Conservation (phyloP, 2,888 invertebrate species). For the Acanthopleura granulata region DNA sequence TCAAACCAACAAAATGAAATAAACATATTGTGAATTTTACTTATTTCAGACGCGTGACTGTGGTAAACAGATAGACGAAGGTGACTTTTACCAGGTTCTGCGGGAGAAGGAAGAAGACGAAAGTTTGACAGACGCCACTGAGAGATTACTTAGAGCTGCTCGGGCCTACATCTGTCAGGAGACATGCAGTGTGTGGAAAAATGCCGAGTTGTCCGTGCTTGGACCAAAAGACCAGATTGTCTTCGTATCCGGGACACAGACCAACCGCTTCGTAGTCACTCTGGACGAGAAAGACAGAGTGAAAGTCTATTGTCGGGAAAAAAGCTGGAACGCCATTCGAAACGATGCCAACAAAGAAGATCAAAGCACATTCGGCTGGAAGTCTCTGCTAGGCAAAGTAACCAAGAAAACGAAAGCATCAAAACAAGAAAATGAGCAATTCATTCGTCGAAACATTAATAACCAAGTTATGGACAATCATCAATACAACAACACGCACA, state of each 20-base stretch:
- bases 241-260: background rate
- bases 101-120: background rate
- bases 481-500: background rate
- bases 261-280: background rate
- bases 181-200: background rate
- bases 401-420: background rate
- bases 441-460: background rate
- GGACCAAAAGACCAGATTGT: background rate
- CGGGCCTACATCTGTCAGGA: background rate
- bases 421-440: background rate
- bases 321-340: background rate
- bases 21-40: no score
- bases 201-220: background rate
- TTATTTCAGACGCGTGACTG: background rate
- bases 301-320: background rate
- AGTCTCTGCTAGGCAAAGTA: background rate
- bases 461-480: background rate
- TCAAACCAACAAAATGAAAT: no score
- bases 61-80: background rate
- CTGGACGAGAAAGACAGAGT: conserved; percentile 3
- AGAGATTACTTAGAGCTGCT: background rate
- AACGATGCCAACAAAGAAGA: background rate
- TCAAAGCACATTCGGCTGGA: background rate
- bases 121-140: background rate
- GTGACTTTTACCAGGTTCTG: background rate